Base-by-base conservation (phyloP, 1,140 invertebrate genomes). In the Polyergus mexicanus region DNA sequence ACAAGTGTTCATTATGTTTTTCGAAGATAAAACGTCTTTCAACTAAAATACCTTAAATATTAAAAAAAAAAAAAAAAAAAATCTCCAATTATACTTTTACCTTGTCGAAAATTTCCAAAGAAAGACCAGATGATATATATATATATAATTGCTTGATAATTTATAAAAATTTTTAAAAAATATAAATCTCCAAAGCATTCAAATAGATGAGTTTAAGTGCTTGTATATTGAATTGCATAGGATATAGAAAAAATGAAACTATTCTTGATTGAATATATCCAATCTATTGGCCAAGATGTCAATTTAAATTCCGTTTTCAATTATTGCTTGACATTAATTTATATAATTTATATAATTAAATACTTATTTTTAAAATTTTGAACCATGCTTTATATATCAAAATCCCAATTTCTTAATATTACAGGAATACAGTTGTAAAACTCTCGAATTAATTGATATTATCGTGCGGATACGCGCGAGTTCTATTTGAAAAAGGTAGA, bases 1-100 rank as follows among this genome's bases (percentile, higher is more conserved):
- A 80, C 38, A 28, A 74, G 54, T 74, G 19, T n/a, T 38, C 72
- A 83, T 83, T 83, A 62, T 19, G 25, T 19, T 38, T 44, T n/a
- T 47, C 19, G 16, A 41, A 58, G 28, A 16, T 2, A n/a, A 19
- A 44, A 41, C 1, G 10, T 58, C 22, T 19, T 28, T 44, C 5
- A 47, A 60, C 25, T 41, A 32, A 47, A 47, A 47, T 47, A 47
- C 47, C 13, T 13, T 13, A 8, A 11, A 58, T 44, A 58, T 58
- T 69, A 56, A 8, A 13, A 32, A 72, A 32, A 44, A 22, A 56
- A 8, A 13, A 32, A 72, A 32, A 44, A 22, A n/a, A 19, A 28
- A 51, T 38, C 60, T 66, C 35, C 16, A 13, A 38, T 68, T 47
- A 66, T 66, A 68, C 51, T 28, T 65, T 62, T 28, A 25, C 10